Evolutionary conservation across 2,113 vertebrate species (phyloP).

Genomic region (Laticauda laticaudata): DNA sequence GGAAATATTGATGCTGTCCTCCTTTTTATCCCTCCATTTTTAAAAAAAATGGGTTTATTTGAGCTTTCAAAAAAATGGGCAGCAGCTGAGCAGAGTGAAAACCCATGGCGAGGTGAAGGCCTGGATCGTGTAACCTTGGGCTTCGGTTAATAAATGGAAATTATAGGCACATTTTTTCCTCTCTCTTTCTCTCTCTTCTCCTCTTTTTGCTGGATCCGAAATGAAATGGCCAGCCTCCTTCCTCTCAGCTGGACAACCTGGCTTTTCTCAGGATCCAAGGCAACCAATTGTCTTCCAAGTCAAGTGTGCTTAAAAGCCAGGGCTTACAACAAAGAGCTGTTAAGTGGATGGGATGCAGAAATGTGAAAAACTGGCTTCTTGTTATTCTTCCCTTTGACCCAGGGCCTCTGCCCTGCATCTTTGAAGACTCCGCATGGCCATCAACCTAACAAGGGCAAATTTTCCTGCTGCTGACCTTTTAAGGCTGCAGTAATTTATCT

Average conservation of each 20-base stretch:
- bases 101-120: not conserved
- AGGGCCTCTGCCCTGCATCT: not conserved
- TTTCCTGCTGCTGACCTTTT: constrained; percentile 41
- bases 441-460: constrained; percentile 20
- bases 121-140: not conserved
- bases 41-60: not conserved
- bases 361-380: not conserved
- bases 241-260: not conserved
- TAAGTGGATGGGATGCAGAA: not conserved
- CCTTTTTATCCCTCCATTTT: not conserved
- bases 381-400: not conserved
- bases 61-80: not conserved
- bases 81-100: not conserved
- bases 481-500: constrained; percentile 30
- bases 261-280: not conserved
- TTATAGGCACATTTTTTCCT: not conserved
- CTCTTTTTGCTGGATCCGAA: not conserved
- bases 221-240: not conserved
- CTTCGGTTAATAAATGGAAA: not conserved
- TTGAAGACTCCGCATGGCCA: not conserved
- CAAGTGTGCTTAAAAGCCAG: not conserved
- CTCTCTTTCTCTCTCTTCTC: no score
- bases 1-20: not conserved
- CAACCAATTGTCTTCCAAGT: not conserved
- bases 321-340: not conserved